Evolutionary conservation across 2,797 vertebrate genomes (phyloP), one percentile per base, ranked within the genome.

Genomic region (Dallia pectoralis): DNA sequence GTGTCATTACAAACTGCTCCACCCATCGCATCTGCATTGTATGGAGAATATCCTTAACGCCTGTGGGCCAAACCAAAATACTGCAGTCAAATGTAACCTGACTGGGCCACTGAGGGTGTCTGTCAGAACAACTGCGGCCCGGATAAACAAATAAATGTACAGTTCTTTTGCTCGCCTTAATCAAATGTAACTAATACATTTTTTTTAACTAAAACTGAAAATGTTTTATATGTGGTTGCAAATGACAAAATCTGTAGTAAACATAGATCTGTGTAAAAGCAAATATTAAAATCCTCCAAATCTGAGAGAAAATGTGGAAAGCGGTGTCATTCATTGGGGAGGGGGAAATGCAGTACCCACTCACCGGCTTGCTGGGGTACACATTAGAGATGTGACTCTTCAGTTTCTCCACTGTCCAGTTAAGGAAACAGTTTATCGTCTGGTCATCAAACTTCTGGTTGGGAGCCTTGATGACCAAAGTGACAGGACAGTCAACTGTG

Each of bases 391-490:
- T 96, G 86, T 99, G 97, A 51, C 85, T 89, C 89, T 99, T 99
- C 62, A 98, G 92, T 82, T 88, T 94, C 89, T 96, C 96, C 88
- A 98, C 97, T 0, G 96, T 98, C 97, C 97, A 98, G 87, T 95
- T 93, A 81, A 96, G 91, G 85, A 95, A 97, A 90, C 97, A 99
- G 92, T 88, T 93, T 80, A 99, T 93, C 75, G 96, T 96, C 91
- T 97, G 97, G 90, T 99, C 97, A 64, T 95, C 93, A 87, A 97
- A 97, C 36, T 96, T 98, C 93, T 98, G 96, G 89, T 99, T 98
- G 77, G 97, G 97, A 19, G 97, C 94, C 84, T 96, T 97, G 74
- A 99, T 96, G 89, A 98, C 89, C 81, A 98, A 91, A 72, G 95
- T 98, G 78, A 98, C 95, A 11, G 97, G 95, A 82, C 88, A 91